Percentiles rank a stretch among this genome's conserved stretches.
Evolutionary conservation across 2,888 invertebrate species (phyloP).

Genomic region (Archaeoteleia sp.): DNA sequence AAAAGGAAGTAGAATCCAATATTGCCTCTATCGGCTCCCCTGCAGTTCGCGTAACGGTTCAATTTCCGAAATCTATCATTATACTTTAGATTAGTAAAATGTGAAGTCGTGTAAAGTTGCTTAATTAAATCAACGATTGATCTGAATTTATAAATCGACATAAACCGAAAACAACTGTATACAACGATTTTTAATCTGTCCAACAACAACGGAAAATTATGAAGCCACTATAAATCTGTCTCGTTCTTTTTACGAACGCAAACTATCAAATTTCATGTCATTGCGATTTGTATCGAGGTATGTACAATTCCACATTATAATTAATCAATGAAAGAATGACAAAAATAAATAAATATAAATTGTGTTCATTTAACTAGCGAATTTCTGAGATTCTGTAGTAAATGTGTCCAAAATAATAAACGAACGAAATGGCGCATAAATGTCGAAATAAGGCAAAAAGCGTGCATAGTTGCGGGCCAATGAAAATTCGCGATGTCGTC

Average conservation of each 20-base stretch:
- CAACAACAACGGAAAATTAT: too few relatives aligned
- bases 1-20: constrained; percentile 49
- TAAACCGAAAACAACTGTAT: constrained; percentile 7
- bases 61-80: constrained; percentile 54
- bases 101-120: constrained; percentile 50
- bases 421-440: not conserved
- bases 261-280: too few relatives aligned
- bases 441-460: not conserved
- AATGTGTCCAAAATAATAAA: constrained; percentile 3
- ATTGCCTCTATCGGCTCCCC: constrained; percentile 48
- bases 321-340: too few relatives aligned
- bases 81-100: constrained; percentile 53
- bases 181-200: too few relatives aligned
- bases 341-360: not conserved
- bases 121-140: constrained; percentile 47
- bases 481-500: constrained; percentile 50
- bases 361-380: too few relatives aligned
- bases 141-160: constrained; percentile 38
- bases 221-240: too few relatives aligned
- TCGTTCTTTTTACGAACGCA: too few relatives aligned
- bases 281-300: too few relatives aligned
- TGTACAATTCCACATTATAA: too few relatives aligned
- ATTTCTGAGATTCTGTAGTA: too few relatives aligned
- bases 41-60: constrained; percentile 50
- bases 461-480: constrained; percentile 31